phyloP scores from a whole-genome alignment of 2,888 invertebrate genomes.

The Dicycla oo region DNA sequence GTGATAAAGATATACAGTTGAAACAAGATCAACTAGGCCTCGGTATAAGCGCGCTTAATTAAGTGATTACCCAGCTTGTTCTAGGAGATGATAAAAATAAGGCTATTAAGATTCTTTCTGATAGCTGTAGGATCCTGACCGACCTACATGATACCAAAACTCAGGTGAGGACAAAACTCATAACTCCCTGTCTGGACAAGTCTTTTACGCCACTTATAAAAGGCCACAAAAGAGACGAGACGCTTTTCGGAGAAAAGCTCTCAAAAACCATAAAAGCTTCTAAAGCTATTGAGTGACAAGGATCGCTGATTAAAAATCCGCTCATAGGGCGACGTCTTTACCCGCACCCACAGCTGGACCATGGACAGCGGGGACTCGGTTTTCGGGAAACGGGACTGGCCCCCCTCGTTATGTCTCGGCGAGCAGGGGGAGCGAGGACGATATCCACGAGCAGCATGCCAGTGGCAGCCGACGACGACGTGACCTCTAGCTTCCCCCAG shows the following conservation, averaged over 20 bases:
- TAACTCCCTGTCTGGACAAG: constrained; percentile 3
- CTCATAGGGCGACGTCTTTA: background rate
- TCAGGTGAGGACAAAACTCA: background rate
- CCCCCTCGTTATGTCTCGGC: constrained; percentile 1
- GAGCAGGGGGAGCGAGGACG: background rate
- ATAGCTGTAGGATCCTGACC: background rate
- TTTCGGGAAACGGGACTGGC: constrained; percentile 1
- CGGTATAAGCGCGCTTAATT: background rate
- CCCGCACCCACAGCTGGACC: background rate
- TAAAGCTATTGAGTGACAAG: constrained; percentile 6
- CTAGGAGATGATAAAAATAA: background rate
- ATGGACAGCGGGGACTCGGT: background rate
- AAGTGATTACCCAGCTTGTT: background rate
- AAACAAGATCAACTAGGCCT: background rate
- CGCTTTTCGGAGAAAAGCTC: background rate
- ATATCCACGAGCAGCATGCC: background rate
- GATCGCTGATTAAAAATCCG: constrained; percentile 1
- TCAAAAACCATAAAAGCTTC: background rate
- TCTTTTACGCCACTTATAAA: background rate
- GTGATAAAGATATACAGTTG: background rate
- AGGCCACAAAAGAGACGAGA: constrained; percentile 4
- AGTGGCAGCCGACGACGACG: background rate
- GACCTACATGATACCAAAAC: background rate
- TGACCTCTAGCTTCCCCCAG: background rate
- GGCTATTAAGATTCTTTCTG: background rate